phyloP scores from a whole-genome alignment of 1,140 invertebrate species.

The Cyphomyrmex costatus region DNA sequence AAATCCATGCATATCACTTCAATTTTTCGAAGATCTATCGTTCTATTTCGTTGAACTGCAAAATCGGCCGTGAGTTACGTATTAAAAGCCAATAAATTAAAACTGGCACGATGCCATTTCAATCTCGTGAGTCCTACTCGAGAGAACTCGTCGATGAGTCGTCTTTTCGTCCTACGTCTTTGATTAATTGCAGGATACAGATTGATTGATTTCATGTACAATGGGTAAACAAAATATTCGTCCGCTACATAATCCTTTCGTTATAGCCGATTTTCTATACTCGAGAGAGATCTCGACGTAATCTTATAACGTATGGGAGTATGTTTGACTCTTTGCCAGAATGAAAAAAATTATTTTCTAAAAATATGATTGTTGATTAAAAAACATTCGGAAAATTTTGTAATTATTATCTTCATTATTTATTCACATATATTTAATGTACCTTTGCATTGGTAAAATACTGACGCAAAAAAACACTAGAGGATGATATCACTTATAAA shows the following conservation, averaged over 20 bases:
- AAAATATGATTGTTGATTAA: neutral
- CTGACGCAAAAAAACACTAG: conserved; percentile 6
- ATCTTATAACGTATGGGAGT: neutral
- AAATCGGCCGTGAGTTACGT: conserved; percentile 81
- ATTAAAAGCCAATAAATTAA: conserved; percentile 85
- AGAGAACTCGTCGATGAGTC: conserved; percentile 71
- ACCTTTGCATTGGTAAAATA: neutral
- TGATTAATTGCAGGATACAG: conserved; percentile 68
- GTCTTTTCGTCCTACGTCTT: conserved; percentile 60
- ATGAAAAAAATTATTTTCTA: neutral
- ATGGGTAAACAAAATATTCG: conserved; percentile 57
- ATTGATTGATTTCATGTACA: conserved; percentile 72
- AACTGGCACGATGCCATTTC: conserved; percentile 85
- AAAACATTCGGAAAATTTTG: neutral
- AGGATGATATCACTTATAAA: conserved; percentile 37
- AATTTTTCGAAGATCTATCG: conserved; percentile 41
- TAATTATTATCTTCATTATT: neutral
- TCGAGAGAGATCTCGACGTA: neutral
- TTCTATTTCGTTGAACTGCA: conserved; percentile 67
- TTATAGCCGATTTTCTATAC: neutral
- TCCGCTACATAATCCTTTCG: conserved; percentile 10
- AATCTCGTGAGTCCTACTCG: conserved; percentile 83
- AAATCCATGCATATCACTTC: conserved; percentile 25
- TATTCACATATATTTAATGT: neutral
- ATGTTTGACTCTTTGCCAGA: neutral